These are phyloP conservation scores for Decapterus maruadsi DNA, from an alignment of 2,797 vertebrate genomes.

Conservation along the genomic window DNA sequence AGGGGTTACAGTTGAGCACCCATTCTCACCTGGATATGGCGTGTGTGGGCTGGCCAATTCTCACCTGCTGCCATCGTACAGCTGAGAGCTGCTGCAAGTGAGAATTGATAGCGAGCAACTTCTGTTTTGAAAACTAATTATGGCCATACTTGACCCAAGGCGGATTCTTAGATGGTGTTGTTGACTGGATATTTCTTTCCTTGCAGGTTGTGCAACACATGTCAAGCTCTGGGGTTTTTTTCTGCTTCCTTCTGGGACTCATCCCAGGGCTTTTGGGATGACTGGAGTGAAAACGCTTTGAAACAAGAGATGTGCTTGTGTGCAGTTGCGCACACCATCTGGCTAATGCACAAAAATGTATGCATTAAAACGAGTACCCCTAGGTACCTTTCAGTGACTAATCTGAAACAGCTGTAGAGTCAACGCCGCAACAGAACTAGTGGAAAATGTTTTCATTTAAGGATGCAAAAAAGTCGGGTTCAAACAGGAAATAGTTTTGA, in stretches of 20 bases:
- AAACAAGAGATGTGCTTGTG: conserved; percentile 35
- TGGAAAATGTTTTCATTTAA: conserved; percentile 18
- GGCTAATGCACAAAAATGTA: conserved; percentile 6
- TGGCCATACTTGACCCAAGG: conserved; percentile 32
- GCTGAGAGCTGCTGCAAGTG: conserved; percentile 46
- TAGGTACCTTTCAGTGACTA: conserved; percentile 17
- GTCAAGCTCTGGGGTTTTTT: conserved; percentile 25
- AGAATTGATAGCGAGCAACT: conserved; percentile 64
- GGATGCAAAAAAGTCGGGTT: neutral
- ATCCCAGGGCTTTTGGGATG: conserved; percentile 12
- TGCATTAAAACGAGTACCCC: conserved; percentile 10
- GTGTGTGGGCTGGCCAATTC: conserved; percentile 67
- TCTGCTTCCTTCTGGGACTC: conserved; percentile 30
- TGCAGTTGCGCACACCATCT: conserved; percentile 25
- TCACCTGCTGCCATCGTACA: conserved; percentile 53
- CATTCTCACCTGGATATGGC: conserved; percentile 63
- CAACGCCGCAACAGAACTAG: conserved; percentile 8
- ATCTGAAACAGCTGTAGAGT: conserved; percentile 45
- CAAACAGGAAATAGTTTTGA: neutral
- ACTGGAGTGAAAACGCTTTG: conserved; percentile 34
- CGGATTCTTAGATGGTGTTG: conserved; percentile 32
- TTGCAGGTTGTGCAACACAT: conserved; percentile 28
- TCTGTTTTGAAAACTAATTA: conserved; percentile 60
- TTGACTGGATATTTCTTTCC: conserved; percentile 35
- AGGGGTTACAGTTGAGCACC: conserved; percentile 46